These are phyloP conservation scores for Criorhina ranunculi DNA, from an alignment of 2,888 invertebrate species.

Conservation along the genomic window DNA sequence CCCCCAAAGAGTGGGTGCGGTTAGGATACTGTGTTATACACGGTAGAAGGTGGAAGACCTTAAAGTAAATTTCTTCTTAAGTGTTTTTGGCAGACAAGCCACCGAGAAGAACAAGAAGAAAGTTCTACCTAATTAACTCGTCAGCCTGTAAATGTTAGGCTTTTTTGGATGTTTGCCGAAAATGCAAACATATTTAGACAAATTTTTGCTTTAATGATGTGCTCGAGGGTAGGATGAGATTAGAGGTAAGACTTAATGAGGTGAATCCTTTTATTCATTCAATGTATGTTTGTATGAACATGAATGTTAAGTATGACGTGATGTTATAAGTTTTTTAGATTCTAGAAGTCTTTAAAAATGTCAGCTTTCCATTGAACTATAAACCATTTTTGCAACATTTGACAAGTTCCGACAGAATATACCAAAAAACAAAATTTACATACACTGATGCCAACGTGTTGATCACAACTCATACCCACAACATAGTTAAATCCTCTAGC, in stretches of 20 bases:
- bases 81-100: slow-evolving; percentile 68
- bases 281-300: no score
- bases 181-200: slow-evolving; percentile 52
- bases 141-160: slow-evolving; percentile 53
- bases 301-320: slow-evolving; percentile 4
- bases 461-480: neutral
- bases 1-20: slow-evolving; percentile 59
- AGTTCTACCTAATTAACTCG: slow-evolving; percentile 70
- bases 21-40: slow-evolving; percentile 30
- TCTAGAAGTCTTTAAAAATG: no score
- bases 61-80: slow-evolving; percentile 51
- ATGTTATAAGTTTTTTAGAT: no score
- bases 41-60: slow-evolving; percentile 47
- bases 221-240: slow-evolving; percentile 46
- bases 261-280: slow-evolving; percentile 59
- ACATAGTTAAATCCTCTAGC: neutral
- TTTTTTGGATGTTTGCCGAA: slow-evolving; percentile 72
- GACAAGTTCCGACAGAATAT: slow-evolving; percentile 17
- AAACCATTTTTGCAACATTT: slow-evolving; percentile 1
- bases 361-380: no score
- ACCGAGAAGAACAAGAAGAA: slow-evolving; percentile 20
- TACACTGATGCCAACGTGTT: slow-evolving; percentile 24
- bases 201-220: slow-evolving; percentile 58
- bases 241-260: slow-evolving; percentile 74
- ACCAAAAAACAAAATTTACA: neutral